Evolutionary conservation across 2,113 vertebrate genomes (phyloP).

Genomic region (Clarias magur): DNA sequence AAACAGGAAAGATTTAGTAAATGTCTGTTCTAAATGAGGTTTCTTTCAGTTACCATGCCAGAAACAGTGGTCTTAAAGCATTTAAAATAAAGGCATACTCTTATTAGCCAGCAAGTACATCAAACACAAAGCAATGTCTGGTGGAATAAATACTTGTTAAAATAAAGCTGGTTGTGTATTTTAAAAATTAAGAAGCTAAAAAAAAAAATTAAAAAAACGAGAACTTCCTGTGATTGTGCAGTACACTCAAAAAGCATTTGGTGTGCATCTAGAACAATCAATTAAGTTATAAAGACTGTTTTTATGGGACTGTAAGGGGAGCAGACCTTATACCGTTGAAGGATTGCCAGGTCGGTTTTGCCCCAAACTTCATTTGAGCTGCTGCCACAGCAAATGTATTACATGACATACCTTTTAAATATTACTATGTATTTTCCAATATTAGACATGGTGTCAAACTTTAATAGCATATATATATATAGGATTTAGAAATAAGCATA

Average conservation of each 20-base stretch:
- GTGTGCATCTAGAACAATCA: background rate
- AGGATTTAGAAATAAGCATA: background rate
- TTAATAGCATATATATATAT: background rate
- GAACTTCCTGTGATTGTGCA: background rate
- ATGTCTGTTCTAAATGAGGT: constrained; percentile 10
- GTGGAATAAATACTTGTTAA: constrained; percentile 33
- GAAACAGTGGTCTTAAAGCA: background rate
- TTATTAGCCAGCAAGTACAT: background rate
- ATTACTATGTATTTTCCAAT: background rate
- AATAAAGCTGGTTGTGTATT: background rate
- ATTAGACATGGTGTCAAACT: background rate
- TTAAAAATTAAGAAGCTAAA: background rate
- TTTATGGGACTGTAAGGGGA: background rate
- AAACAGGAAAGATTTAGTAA: constrained; percentile 18
- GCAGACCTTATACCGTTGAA: background rate
- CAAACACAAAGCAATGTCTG: background rate
- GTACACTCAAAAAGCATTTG: background rate
- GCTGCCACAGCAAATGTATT: background rate
- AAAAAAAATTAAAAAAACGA: background rate
- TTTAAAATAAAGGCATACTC: background rate
- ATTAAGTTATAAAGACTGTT: background rate
- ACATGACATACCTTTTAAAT: background rate
- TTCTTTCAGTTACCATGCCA: background rate
- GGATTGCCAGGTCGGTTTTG: background rate
- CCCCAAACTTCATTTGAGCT: background rate